These are phyloP conservation scores for Caenorhabditis virilis DNA, from an alignment of 2,888 invertebrate species.

Conservation along the genomic window DNA sequence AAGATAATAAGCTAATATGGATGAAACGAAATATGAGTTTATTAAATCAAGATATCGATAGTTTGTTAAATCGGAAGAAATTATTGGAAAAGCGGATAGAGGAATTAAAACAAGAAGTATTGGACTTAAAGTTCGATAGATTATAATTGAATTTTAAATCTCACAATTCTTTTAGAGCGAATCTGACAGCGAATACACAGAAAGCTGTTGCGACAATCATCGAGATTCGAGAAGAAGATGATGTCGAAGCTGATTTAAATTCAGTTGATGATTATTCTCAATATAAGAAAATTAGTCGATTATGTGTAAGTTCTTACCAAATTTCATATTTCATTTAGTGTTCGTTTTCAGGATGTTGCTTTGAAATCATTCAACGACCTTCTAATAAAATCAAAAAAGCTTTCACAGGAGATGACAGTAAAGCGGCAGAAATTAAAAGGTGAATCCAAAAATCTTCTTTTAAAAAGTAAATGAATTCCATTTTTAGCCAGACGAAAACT, in stretches of 20 bases:
- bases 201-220: slow-evolving; percentile 20
- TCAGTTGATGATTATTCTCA: slow-evolving; percentile 18
- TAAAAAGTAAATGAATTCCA: not conserved
- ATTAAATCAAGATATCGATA: not conserved
- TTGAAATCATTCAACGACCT: slow-evolving; percentile 11
- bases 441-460: too few species aligned
- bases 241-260: too few species aligned
- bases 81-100: not conserved
- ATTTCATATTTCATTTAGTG: too few species aligned
- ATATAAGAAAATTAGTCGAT: slow-evolving; percentile 16
- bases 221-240: slow-evolving; percentile 8
- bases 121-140: not conserved
- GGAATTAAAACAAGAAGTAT: not conserved
- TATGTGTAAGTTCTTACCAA: slow-evolving; percentile 29
- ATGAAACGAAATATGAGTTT: slow-evolving; percentile 1
- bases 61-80: not conserved
- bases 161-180: slow-evolving; percentile 9
- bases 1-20: slow-evolving; percentile 10
- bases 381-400: not conserved
- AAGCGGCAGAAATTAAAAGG: not conserved
- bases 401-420: not conserved
- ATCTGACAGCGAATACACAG: slow-evolving; percentile 14
- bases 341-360: slow-evolving; percentile 12
- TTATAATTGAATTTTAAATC: not conserved
- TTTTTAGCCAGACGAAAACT: not conserved